Evolutionary conservation across 2,113 vertebrate genomes (phyloP).

Genomic region (Vanacampus margaritifer): DNA sequence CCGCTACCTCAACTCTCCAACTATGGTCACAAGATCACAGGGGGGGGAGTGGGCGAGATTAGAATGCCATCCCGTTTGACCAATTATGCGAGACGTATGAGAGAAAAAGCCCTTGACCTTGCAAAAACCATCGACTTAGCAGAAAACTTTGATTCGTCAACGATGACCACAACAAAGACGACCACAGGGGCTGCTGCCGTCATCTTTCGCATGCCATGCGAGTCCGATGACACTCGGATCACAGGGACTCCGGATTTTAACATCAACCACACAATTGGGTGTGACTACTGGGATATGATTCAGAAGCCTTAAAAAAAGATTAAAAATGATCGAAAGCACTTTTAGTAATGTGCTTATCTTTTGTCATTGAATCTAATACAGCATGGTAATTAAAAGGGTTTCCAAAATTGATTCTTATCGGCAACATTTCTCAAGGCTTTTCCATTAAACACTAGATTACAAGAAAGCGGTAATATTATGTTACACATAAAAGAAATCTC

Average conservation of each 20-base stretch:
- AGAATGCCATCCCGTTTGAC: slow-evolving; percentile 46
- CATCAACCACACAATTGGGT: not conserved
- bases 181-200: slow-evolving; percentile 31
- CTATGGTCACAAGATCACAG: slow-evolving; percentile 56
- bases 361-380: not conserved
- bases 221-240: slow-evolving; percentile 44
- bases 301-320: not conserved
- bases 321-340: not conserved
- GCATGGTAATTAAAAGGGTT: not conserved
- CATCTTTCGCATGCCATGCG: slow-evolving; percentile 29
- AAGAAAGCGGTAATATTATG: not conserved
- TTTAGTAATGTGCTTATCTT: not conserved
- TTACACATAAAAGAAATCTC: not conserved
- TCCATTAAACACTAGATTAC: not conserved
- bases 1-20: slow-evolving; percentile 36
- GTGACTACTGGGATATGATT: not conserved
- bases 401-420: not conserved
- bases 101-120: slow-evolving; percentile 55
- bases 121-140: slow-evolving; percentile 51
- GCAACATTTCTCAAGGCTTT: not conserved
- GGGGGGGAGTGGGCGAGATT: slow-evolving; percentile 44
- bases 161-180: slow-evolving; percentile 67
- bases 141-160: slow-evolving; percentile 68
- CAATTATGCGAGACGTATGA: slow-evolving; percentile 42
- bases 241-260: slow-evolving; percentile 23